phyloP scores from a whole-genome alignment of 1,140 invertebrate genomes.

The Cydia amplana region DNA sequence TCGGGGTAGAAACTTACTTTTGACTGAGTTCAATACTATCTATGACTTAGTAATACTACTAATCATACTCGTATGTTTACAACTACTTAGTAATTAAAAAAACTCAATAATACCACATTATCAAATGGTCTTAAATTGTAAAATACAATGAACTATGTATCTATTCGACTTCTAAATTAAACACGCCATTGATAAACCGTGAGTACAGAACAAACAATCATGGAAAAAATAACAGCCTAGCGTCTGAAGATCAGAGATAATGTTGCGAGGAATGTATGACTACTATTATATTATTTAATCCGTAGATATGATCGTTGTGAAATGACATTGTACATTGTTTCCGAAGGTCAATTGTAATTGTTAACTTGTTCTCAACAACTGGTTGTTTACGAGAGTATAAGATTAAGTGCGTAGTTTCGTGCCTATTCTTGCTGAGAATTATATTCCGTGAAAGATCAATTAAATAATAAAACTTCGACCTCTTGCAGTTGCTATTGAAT shows the following conservation, averaged over 20 bases:
- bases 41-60: too few relatives aligned
- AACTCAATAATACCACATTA: too few relatives aligned
- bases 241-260: slow-evolving; percentile 27
- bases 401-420: slow-evolving; percentile 18
- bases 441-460: neutral
- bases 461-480: neutral
- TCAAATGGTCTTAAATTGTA: neutral
- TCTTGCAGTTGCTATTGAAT: neutral
- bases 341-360: slow-evolving; percentile 28
- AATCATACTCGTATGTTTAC: too few relatives aligned
- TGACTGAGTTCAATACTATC: too few relatives aligned
- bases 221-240: slow-evolving; percentile 5
- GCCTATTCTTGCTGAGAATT: neutral
- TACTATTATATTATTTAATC: slow-evolving; percentile 30
- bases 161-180: neutral
- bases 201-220: slow-evolving; percentile 29
- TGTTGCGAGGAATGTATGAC: slow-evolving; percentile 19
- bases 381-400: slow-evolving; percentile 16
- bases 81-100: too few relatives aligned
- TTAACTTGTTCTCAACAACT: neutral
- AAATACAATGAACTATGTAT: neutral
- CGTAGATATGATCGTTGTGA: slow-evolving; percentile 25
- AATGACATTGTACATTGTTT: slow-evolving; percentile 30
- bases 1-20: too few relatives aligned
- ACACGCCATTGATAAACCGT: neutral